Evolutionary conservation across 92 coral and sea anemone species (phyloP).

Genomic region (Epizoanthus fatuus): DNA sequence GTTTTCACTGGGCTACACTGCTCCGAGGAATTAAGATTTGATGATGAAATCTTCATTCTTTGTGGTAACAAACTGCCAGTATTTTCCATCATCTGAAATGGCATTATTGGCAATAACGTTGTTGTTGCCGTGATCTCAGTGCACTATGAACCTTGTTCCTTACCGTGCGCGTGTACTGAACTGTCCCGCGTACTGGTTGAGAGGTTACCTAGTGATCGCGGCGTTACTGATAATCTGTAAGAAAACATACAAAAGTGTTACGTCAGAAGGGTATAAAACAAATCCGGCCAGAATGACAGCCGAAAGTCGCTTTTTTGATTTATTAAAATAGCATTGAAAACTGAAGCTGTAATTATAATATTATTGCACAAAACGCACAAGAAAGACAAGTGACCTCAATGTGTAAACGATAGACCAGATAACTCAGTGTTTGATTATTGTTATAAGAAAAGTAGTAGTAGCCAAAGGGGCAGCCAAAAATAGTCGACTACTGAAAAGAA

Average conservation of each 20-base stretch:
- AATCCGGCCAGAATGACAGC: constrained; percentile 25
- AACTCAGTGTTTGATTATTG: background rate
- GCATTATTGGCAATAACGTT: constrained; percentile 20
- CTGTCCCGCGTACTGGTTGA: background rate
- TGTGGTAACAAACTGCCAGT: constrained; percentile 36
- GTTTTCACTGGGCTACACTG: constrained; percentile 17
- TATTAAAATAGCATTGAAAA: background rate
- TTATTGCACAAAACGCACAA: background rate
- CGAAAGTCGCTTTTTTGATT: constrained; percentile 7
- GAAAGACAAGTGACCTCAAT: background rate
- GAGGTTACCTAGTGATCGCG: constrained; percentile 32
- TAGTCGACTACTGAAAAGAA: background rate
- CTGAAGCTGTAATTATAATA: background rate
- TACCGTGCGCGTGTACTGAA: background rate
- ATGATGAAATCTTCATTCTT: constrained; percentile 37
- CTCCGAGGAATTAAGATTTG: constrained; percentile 23
- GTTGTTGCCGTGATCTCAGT: background rate
- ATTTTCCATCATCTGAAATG: constrained; percentile 45
- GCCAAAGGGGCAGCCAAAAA: constrained; percentile 13
- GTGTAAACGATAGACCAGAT: no score
- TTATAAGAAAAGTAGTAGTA: background rate
- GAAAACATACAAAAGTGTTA: constrained; percentile 14
- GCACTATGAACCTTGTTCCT: background rate
- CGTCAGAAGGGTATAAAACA: constrained; percentile 27
- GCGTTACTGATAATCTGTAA: constrained; percentile 37